These are phyloP conservation scores for Lumbricus terrestris DNA, from an alignment of 2,888 invertebrate genomes.

Conservation along the genomic window DNA sequence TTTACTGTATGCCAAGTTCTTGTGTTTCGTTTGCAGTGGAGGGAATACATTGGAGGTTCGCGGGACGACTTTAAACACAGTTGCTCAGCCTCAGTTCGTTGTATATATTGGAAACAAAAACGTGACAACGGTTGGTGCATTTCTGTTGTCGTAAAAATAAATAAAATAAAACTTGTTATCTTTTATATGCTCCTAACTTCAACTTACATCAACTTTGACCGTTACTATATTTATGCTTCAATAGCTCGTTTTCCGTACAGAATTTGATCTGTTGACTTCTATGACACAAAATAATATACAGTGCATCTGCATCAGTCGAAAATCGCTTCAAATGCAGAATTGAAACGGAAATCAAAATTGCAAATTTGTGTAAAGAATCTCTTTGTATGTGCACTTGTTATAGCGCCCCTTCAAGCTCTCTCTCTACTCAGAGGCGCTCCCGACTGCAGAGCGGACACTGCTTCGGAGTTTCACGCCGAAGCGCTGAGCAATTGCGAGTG, in stretches of 20 bases:
- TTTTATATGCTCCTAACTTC: neutral
- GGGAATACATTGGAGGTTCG: constrained; percentile 72
- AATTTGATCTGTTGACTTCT: neutral
- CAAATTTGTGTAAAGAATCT: too few relatives aligned
- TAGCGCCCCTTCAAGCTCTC: too few relatives aligned
- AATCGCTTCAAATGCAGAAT: neutral
- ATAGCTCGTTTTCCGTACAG: neutral
- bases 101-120: constrained; percentile 75
- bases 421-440: too few relatives aligned
- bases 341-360: neutral
- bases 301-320: neutral
- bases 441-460: too few relatives aligned
- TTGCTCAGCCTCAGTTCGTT: constrained; percentile 84
- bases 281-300: neutral
- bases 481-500: too few relatives aligned
- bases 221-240: neutral
- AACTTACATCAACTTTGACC: neutral
- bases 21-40: constrained; percentile 62
- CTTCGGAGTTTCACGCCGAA: too few relatives aligned
- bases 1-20: neutral
- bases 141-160: neutral
- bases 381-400: too few relatives aligned
- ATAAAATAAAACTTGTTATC: too few relatives aligned
- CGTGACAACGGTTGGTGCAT: neutral
- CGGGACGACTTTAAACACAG: constrained; percentile 31